Evolutionary conservation across 2,113 vertebrate genomes (phyloP).

Genomic region (Tragelaphus scriptus): DNA sequence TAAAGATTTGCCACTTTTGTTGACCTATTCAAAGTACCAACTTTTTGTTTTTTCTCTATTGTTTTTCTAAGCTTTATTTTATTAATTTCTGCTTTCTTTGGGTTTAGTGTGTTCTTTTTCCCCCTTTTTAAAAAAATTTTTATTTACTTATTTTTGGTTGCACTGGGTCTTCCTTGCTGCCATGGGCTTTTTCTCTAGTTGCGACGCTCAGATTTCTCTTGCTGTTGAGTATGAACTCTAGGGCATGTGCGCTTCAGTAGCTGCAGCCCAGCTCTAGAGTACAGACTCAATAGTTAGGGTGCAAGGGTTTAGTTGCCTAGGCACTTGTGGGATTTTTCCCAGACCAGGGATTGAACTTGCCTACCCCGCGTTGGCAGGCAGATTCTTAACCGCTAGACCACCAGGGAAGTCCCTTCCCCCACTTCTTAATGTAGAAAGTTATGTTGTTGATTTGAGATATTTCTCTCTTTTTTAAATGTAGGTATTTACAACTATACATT

Average conservation of each 20-base stretch:
- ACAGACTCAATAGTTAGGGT: not conserved
- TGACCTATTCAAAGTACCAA: not conserved
- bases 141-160: not conserved
- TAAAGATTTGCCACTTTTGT: not conserved
- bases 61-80: not conserved
- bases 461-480: not conserved
- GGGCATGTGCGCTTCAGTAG: not conserved
- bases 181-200: not conserved
- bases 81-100: not conserved
- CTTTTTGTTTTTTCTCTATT: not conserved
- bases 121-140: not conserved
- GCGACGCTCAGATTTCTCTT: not conserved
- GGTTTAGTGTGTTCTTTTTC: not conserved
- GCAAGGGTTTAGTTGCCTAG: not conserved
- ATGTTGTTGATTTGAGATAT: not conserved
- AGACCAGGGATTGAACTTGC: not conserved
- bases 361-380: not conserved
- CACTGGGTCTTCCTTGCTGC: not conserved
- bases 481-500: not conserved
- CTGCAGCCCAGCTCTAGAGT: not conserved
- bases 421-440: not conserved
- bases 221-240: not conserved
- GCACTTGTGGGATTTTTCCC: not conserved
- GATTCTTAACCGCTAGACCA: not conserved
- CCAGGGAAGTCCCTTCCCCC: not conserved